Evolutionary conservation across 92 coral and sea anemone species (phyloP), one percentile per base, ranked within the genome.

Genomic region (Pocillopora grandis): DNA sequence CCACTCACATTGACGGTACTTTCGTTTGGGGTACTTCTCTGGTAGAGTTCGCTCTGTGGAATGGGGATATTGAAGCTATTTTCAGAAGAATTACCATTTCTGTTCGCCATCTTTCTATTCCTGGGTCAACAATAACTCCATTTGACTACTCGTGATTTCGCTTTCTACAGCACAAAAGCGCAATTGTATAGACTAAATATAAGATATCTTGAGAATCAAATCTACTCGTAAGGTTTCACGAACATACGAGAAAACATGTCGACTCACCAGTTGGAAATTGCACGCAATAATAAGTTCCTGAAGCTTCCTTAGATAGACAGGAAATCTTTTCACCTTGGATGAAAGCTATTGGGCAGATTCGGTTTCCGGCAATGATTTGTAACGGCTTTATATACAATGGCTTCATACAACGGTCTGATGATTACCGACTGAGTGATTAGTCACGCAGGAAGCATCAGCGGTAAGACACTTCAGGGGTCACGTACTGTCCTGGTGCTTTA

Each of bases 11-110:
- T n/a, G 3, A 12, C 17, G 6, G 23, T 17, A 1, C 61, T 62
- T 27, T 48, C 57, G 23, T 31, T 76, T 71, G 68, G 14, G 12
- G 19, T 18, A 66, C 67, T 66, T 79, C 31, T 42, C 75, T 79
- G 83, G 64, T 48, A 79, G 31, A 48, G n/a, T 79, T 55, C 83
- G 62, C 31, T 66, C 62, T 66, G 74, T 18, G 11, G 12, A 19
- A 14, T 48, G 62, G 27, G 63, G 13, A 66, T 63, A 63, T 66
- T 31, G 69, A 79, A 23, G 49, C 27, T 17, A 17, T 62, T 21
- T 16, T 23, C 23, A 9, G 49, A 16, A 1, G 52, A 64, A 66
- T 5, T 49, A 5, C 11, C 55, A 10, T 12, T 49, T 14, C 48
- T 48, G 10, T 13, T 27, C 20, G 57, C 12, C 4, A 15, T 1